phyloP scores from a whole-genome alignment of 2,113 vertebrate genomes.

The Channa argus region DNA sequence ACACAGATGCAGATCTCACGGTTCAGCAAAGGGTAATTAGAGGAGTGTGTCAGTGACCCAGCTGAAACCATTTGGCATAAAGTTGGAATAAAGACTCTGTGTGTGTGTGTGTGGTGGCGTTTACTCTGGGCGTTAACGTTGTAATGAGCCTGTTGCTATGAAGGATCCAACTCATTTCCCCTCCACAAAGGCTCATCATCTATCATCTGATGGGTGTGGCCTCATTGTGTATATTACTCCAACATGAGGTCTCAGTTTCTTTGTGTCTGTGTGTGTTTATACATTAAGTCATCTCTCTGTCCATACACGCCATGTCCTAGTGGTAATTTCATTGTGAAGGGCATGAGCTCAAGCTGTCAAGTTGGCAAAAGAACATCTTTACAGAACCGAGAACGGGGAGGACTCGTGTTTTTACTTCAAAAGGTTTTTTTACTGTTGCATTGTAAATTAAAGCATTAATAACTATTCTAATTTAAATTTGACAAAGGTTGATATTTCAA shows the following conservation, averaged over 20 bases:
- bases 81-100: conserved; percentile 23
- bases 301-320: neutral
- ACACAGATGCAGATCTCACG: neutral
- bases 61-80: conserved; percentile 11
- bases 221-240: conserved; percentile 16
- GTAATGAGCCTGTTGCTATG: conserved; percentile 47
- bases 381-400: no score
- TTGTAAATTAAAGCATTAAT: no score
- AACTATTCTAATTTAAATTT: no score
- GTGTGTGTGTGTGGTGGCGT: conserved; percentile 13
- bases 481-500: no score
- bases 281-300: conserved; percentile 3
- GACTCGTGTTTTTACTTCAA: no score
- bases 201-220: conserved; percentile 30
- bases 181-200: conserved; percentile 45
- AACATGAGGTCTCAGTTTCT: conserved; percentile 11
- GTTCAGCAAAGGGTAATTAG: conserved; percentile 2
- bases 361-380: no score
- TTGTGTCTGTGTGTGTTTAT: conserved; percentile 25
- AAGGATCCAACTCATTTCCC: conserved; percentile 60
- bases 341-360: neutral
- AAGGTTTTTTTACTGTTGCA: no score
- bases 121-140: conserved; percentile 41
- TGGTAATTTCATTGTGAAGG: neutral
- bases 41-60: conserved; percentile 22